Evolutionary conservation across 2,888 invertebrate genomes (phyloP).

Genomic region (Steinernema carpocapsae): DNA sequence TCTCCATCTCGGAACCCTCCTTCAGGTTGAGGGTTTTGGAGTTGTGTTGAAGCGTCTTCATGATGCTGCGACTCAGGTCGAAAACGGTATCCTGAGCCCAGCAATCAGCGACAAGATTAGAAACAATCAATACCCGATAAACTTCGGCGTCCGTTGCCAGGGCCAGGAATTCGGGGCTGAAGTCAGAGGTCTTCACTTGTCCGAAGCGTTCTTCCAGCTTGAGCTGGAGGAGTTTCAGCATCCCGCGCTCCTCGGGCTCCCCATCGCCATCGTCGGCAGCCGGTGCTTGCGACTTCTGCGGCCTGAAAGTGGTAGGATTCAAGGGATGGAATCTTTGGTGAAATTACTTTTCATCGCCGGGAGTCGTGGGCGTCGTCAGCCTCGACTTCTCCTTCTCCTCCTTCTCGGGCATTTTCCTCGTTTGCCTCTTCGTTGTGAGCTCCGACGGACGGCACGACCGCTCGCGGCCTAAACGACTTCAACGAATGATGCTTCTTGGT

Average conservation of each 20-base stretch:
- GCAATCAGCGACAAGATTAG: not conserved
- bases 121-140: constrained; percentile 6
- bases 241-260: not conserved
- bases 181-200: constrained; percentile 43
- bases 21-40: constrained; percentile 7
- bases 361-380: no score
- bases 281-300: not conserved
- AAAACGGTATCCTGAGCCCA: not conserved
- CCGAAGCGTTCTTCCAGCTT: constrained; percentile 33
- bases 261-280: not conserved
- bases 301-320: not conserved
- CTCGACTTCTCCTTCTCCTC: not conserved
- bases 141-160: constrained; percentile 32
- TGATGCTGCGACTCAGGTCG: not conserved
- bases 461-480: no score
- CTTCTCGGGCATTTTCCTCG: not conserved
- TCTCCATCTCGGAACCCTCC: not conserved
- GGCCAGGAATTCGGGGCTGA: constrained; percentile 38
- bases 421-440: no score
- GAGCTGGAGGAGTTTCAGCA: not conserved
- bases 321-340: not conserved
- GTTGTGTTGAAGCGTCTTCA: constrained; percentile 14
- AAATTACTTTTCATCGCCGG: no score
- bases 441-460: no score
- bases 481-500: no score